Percentiles rank a stretch among this genome's conserved stretches.
phyloP scores from a whole-genome alignment of 1,140 invertebrate genomes.

The Megathymus violae region DNA sequence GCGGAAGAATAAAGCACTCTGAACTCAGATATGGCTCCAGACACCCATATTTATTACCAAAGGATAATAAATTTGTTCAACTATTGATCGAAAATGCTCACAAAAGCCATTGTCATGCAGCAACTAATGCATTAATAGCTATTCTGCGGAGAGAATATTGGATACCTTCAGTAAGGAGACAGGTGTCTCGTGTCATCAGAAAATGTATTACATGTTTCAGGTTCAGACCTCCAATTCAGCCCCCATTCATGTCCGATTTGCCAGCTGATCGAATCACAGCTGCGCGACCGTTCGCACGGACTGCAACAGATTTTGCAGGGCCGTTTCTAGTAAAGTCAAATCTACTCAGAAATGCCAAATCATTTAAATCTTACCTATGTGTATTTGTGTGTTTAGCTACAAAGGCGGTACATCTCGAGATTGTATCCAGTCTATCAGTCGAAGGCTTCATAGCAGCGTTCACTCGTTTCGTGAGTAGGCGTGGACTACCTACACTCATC shows the following conservation, averaged over 20 bases:
- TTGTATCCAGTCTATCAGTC: slow-evolving; percentile 5
- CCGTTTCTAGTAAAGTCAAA: slow-evolving; percentile 31
- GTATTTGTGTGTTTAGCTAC: slow-evolving; percentile 1
- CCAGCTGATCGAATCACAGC: too few species aligned
- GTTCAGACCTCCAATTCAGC: slow-evolving; percentile 1
- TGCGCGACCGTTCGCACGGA: slow-evolving; percentile 12
- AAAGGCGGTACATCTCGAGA: background rate
- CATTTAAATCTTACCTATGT: background rate
- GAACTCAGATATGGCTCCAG: slow-evolving; percentile 7
- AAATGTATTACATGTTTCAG: slow-evolving; percentile 15
- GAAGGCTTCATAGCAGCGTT: slow-evolving; percentile 27
- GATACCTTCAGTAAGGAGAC: slow-evolving; percentile 27
- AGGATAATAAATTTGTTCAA: slow-evolving; percentile 12
- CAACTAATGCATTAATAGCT: slow-evolving; percentile 18
- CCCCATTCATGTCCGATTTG: too few species aligned
- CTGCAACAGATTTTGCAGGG: slow-evolving; percentile 35
- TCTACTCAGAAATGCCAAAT: background rate
- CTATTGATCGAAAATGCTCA: slow-evolving; percentile 4
- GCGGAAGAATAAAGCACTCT: slow-evolving; percentile 9
- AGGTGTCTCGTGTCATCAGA: slow-evolving; percentile 6
- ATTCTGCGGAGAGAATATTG: slow-evolving; percentile 29
- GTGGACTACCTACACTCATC: slow-evolving; percentile 56
- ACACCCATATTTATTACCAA: slow-evolving; percentile 11
- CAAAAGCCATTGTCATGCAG: slow-evolving; percentile 1
- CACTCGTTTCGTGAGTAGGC: slow-evolving; percentile 34